Percentiles rank a stretch among this genome's conserved stretches.
Evolutionary conservation across 2,113 vertebrate genomes (phyloP).

Genomic region (Myrmophylax atrothorax): DNA sequence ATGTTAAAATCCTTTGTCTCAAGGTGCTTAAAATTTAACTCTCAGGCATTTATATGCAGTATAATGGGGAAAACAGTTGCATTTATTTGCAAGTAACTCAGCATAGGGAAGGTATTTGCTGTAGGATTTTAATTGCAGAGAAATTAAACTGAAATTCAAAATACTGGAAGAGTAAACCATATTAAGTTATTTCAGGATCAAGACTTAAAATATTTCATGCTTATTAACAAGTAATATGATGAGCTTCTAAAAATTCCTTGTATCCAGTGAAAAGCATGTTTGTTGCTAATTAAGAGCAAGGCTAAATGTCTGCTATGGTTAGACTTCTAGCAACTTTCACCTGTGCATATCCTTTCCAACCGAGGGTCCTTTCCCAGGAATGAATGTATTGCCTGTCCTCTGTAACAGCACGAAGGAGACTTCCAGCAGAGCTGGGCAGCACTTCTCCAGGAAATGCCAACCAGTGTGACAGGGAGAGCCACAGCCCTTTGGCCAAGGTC

Average conservation of each 20-base stretch:
- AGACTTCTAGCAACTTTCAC: neutral
- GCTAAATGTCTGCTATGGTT: neutral
- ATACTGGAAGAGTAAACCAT: neutral
- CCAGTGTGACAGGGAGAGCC: neutral
- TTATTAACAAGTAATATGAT: neutral
- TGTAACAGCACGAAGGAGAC: accelerated
- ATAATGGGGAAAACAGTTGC: neutral
- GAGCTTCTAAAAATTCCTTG: neutral
- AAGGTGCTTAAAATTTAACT: neutral
- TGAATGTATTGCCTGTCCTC: accelerated
- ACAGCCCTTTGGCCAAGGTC: neutral
- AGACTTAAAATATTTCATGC: neutral
- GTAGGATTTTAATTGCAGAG: neutral
- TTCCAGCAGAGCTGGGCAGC: neutral
- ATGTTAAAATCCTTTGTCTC: neutral
- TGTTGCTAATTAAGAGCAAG: neutral
- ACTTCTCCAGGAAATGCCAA: neutral
- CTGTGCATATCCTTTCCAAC: neutral
- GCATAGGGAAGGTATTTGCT: neutral
- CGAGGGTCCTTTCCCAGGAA: no score
- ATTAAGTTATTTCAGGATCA: neutral
- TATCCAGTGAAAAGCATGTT: neutral
- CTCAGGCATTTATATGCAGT: neutral
- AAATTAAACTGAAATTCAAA: neutral
- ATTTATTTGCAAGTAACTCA: neutral